Evolutionary conservation across 2,797 vertebrate species (phyloP).

Genomic region (Chaetophractus vellerosus): DNA sequence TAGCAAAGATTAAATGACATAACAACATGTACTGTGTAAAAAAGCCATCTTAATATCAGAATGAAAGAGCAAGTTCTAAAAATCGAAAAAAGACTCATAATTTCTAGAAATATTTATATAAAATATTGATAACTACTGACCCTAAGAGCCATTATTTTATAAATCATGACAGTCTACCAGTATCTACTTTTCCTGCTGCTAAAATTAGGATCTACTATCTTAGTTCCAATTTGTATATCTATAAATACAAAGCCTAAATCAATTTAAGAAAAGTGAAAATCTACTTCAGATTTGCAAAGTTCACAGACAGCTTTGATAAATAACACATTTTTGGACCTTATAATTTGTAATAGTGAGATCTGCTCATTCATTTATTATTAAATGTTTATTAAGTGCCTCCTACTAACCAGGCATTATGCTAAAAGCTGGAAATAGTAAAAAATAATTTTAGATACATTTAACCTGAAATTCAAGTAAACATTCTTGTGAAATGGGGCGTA

Average conservation of each 20-base stretch:
- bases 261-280: constrained; percentile 49
- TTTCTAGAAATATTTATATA: constrained; percentile 65
- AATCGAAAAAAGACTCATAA: constrained; percentile 43
- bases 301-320: constrained; percentile 15
- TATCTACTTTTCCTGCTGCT: constrained; percentile 54
- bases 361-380: constrained; percentile 18
- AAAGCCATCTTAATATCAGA: background rate
- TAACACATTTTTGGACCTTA: background rate
- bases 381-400: background rate
- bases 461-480: constrained; percentile 24
- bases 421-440: constrained; percentile 8
- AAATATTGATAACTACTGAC: constrained; percentile 50
- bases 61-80: constrained; percentile 53
- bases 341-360: background rate
- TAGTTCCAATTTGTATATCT: constrained; percentile 17
- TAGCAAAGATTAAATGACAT: constrained; percentile 3
- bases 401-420: background rate
- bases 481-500: background rate
- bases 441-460: constrained; percentile 25
- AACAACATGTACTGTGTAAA: constrained; percentile 7
- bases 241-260: background rate
- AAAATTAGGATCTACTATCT: background rate
- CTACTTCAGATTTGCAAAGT: constrained; percentile 17
- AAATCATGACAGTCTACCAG: background rate
- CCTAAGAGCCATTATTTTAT: constrained; percentile 42